Base-by-base conservation (phyloP, 2,888 invertebrate species). In the Pachliopta kotzebuea region DNA sequence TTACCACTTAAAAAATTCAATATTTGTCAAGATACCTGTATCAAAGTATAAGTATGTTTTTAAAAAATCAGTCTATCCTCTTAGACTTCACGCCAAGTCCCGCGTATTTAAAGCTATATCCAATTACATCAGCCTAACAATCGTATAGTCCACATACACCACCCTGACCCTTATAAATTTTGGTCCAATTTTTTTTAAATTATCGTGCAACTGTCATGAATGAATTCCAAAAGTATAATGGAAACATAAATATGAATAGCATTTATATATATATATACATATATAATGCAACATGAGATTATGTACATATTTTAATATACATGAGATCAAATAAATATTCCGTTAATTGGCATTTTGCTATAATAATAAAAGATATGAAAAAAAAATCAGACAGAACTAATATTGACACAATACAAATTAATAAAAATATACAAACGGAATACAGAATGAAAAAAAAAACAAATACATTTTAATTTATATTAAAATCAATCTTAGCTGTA, bases 301-400 rank as follows among this genome's bases (percentile, higher is more conserved):
- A 83, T 84, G 76, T 81, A 84, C 80, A 83, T 72, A 76, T 76
- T 82, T 83, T 78, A 77, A 81, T 85, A 86, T 85, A 88, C 82
- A 85, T 90, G 89, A 90, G 89, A 90, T 89, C 89, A 88, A 83
- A 82, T 76, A 79, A 79, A 83, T 83, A 69, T 73, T 80, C 83
- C 85, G 82, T 83, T 52, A 65, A 37, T 53, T 80, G 31, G 21
- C 59, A 77, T 77, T 76, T 78, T 69, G 76, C 74, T 79, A 79
- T 77, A 75, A 75, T 77, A 77, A 74, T 76, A 76, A 75, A 73
- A 76, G 76, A 74, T 78, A 76, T 79, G 77, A 77, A 77, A 78
- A 71, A 71, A 74, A 75, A 29, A 69, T 66, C 66, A 75, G 75
- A 74, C 75, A 69, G 74, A 74, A 67, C 63, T 68, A 72, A 72